phyloP scores from a whole-genome alignment of 2,888 invertebrate genomes.

The Heliconius charithonia region DNA sequence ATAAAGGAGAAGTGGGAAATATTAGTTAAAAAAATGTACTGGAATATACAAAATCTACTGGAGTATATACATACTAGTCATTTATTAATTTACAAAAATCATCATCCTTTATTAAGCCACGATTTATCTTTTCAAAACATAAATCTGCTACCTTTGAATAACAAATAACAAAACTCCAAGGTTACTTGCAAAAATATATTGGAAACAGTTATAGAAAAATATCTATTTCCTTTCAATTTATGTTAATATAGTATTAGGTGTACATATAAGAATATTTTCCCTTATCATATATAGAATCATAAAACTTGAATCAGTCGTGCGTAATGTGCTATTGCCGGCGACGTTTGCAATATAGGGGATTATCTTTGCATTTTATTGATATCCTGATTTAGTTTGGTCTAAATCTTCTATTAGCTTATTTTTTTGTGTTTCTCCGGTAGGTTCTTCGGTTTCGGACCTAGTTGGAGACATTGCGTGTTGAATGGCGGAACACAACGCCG shows the following conservation, averaged over 20 bases:
- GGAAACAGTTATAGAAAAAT: neutral
- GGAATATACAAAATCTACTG: too few relatives aligned
- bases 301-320: conserved; percentile 28
- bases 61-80: too few relatives aligned
- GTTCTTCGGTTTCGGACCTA: neutral
- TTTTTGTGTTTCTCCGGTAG: neutral
- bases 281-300: conserved; percentile 2
- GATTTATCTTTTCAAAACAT: too few relatives aligned
- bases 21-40: too few relatives aligned
- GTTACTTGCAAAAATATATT: neutral
- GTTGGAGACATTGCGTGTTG: neutral
- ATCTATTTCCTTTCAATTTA: neutral
- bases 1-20: too few relatives aligned
- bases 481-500: neutral
- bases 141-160: neutral
- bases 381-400: conserved; percentile 20
- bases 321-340: conserved; percentile 24
- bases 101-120: too few relatives aligned
- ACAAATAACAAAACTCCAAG: neutral
- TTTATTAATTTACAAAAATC: too few relatives aligned
- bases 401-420: neutral
- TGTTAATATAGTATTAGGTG: neutral
- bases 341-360: conserved; percentile 34
- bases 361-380: conserved; percentile 36
- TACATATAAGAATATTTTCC: conserved; percentile 20